These are phyloP conservation scores for Smittia aterrima DNA, from an alignment of 2,888 invertebrate species.

Conservation along the genomic window DNA sequence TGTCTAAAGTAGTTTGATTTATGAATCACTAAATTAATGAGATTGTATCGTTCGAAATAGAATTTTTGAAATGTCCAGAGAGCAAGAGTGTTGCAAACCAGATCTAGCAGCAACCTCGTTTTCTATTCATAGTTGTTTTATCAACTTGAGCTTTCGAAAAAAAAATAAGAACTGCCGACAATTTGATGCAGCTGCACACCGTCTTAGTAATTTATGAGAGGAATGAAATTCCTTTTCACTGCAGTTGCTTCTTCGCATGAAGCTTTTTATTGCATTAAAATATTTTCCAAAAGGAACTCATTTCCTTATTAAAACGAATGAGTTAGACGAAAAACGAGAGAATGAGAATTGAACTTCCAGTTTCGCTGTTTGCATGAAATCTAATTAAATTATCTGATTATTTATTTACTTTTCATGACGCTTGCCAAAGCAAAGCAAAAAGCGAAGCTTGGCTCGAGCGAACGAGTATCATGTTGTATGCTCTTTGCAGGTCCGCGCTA, in stretches of 20 bases:
- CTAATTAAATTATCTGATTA: slow-evolving; percentile 36
- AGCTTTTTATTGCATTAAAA: neutral
- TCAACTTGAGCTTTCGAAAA: neutral
- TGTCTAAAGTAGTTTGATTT: neutral
- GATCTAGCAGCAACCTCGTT: too few species aligned
- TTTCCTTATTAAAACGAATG: slow-evolving; percentile 29
- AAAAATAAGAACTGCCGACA: neutral
- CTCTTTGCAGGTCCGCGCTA: neutral
- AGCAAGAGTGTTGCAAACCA: too few species aligned
- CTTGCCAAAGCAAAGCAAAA: neutral
- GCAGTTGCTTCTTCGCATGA: neutral
- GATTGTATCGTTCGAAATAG: too few species aligned
- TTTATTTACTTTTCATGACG: slow-evolving; percentile 32
- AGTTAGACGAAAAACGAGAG: neutral
- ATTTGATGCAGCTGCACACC: neutral
- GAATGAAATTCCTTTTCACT: too few species aligned
- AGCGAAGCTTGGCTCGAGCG: neutral
- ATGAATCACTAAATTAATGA: neutral
- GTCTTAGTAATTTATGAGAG: slow-evolving; percentile 9
- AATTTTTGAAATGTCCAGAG: too few species aligned
- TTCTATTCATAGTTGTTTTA: too few species aligned
- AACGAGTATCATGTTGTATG: neutral
- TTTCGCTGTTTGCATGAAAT: neutral
- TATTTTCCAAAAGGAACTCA: slow-evolving; percentile 14
- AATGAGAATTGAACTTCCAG: slow-evolving; percentile 1